Evolutionary conservation across 2,797 vertebrate genomes (phyloP).

Genomic region (Danio tinwini): DNA sequence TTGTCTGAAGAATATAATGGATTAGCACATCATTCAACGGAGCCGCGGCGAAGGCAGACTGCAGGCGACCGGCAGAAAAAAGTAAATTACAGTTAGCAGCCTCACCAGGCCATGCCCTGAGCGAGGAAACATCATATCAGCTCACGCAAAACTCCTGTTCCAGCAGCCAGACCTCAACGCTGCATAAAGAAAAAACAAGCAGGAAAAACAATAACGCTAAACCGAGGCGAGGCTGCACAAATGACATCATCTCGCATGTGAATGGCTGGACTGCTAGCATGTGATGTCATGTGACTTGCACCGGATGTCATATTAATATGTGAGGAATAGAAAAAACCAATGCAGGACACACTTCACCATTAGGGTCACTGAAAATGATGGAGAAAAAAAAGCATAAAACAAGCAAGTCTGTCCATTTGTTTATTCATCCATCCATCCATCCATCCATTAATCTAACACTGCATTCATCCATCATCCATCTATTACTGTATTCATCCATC

Average conservation of each 20-base stretch:
- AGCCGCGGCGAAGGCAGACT: slow-evolving; percentile 85
- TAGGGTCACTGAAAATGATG: too few relatives aligned
- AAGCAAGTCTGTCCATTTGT: too few relatives aligned
- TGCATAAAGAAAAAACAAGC: slow-evolving; percentile 60
- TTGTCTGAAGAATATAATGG: slow-evolving; percentile 96
- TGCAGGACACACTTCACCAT: background rate
- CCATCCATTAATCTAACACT: too few relatives aligned
- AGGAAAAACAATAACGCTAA: slow-evolving; percentile 11
- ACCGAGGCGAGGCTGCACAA: background rate
- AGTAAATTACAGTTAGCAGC: slow-evolving; percentile 90
- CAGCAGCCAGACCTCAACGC: slow-evolving; percentile 60
- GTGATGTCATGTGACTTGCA: background rate
- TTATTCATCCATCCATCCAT: too few relatives aligned
- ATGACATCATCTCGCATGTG: background rate
- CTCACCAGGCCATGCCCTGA: slow-evolving; percentile 81
- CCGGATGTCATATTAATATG: background rate
- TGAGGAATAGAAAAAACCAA: background rate
- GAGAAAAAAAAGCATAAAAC: too few relatives aligned
- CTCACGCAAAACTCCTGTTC: slow-evolving; percentile 75
- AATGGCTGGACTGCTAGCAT: background rate
- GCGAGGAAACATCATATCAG: slow-evolving; percentile 86
- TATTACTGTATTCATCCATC: too few relatives aligned
- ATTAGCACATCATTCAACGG: slow-evolving; percentile 95
- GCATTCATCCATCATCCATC: too few relatives aligned
- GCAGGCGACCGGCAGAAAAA: slow-evolving; percentile 85